Base-by-base conservation (phyloP, 2,797 vertebrate genomes). In the Sebastes itinus region DNA sequence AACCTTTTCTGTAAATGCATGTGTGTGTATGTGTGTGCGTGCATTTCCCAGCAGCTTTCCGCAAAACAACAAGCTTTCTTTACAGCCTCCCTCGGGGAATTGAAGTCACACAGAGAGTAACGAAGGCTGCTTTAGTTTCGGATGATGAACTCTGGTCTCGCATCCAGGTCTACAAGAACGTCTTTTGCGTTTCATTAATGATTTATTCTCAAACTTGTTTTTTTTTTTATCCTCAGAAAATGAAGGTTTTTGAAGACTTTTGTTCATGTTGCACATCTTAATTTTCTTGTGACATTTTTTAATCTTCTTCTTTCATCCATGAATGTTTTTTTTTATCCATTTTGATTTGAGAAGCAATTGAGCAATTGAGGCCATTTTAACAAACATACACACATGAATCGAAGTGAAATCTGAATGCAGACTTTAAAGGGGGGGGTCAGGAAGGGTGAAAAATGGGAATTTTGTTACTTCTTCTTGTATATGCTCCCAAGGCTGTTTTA, bases 1-100 rank as follows among this genome's bases (percentile, higher is more conserved):
- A 89, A 88, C 81, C 87, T 87, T 91, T 90, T 82, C 59, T 1
- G 28, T 69, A 75, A 76, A 80, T 72, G 72, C 3, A 4, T 59
- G 60, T 67, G 9, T 58, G 59, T 56, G 33, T 73, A 30, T 67
- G 28, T 42, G 70, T 70, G 64, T 28, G 67, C n/a, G 28, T 52
- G 11, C 5, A 2, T 60, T 66, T 66, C 75, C 30, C 20, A 23
- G 55, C 46, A 77, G 58, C 55, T 28, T 54, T n/a, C 72, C 5
- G n/a, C 20, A 75, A 88, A 84, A 81, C 28, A 83, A 83, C 67
- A 81, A 80, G 78, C 75, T 77, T 79, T 65, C 73, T 81, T 73
- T 79, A 22, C 68, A 73, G 76, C 67, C 13, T 72, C 66, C 77
- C 68, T 60, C 33, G 3, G 72, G 80, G 63, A 75, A 54, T 64